These are phyloP conservation scores for Malacosoma neustria DNA, from an alignment of 2,888 invertebrate species.

Conservation along the genomic window DNA sequence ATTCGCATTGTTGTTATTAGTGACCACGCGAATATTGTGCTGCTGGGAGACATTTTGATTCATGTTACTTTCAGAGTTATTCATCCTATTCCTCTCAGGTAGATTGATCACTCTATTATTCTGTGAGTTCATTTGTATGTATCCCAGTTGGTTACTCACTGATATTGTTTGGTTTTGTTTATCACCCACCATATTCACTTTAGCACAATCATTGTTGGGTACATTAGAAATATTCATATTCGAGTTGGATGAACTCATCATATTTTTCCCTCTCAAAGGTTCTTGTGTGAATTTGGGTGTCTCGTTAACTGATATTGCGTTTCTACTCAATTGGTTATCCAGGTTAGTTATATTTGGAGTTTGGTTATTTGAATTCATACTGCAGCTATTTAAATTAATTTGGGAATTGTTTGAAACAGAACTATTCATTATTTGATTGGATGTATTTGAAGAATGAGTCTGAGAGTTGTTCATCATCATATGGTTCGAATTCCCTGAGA, in stretches of 20 bases:
- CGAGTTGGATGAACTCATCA: conserved; percentile 46
- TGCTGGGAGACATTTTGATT: conserved; percentile 60
- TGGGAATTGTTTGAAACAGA: conserved; percentile 46
- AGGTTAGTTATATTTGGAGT: conserved; percentile 41
- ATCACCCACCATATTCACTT: conserved; percentile 51
- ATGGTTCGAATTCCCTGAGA: conserved; percentile 47
- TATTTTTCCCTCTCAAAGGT: conserved; percentile 52
- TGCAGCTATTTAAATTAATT: conserved; percentile 61
- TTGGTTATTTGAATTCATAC: conserved; percentile 43
- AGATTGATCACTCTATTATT: conserved; percentile 63
- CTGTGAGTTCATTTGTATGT: conserved; percentile 62
- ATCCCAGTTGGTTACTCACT: conserved; percentile 60
- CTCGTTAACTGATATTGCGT: conserved; percentile 44
- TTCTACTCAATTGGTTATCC: conserved; percentile 50
- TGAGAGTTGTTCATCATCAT: conserved; percentile 61
- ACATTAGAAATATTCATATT: conserved; percentile 43
- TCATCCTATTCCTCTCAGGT: conserved; percentile 57
- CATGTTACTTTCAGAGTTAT: conserved; percentile 47
- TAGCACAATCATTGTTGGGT: conserved; percentile 53
- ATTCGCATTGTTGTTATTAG: conserved; percentile 48
- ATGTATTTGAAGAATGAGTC: conserved; percentile 39
- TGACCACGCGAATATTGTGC: conserved; percentile 64
- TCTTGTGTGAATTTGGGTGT: conserved; percentile 54
- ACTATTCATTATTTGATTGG: conserved; percentile 45
- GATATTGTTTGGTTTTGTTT: conserved; percentile 59